Evolutionary conservation across 1,140 invertebrate species (phyloP).

Genomic region (Heliconius melpomene): DNA sequence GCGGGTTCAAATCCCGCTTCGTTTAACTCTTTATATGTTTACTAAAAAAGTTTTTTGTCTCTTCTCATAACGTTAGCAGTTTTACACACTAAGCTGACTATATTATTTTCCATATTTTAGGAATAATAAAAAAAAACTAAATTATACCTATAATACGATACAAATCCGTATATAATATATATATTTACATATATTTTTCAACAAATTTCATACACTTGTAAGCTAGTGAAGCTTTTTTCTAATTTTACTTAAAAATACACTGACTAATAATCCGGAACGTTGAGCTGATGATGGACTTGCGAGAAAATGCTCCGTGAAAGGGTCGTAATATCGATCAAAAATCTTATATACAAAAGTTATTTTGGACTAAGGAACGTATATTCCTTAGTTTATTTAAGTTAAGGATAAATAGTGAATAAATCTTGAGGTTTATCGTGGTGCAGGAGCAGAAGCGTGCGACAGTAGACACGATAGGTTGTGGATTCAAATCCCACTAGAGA

Average conservation of each 20-base stretch:
- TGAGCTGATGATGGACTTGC: background rate
- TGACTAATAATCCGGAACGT: slow-evolving; percentile 7
- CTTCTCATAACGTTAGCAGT: background rate
- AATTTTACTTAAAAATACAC: background rate
- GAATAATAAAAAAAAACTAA: too few species aligned
- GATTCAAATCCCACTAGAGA: too few species aligned
- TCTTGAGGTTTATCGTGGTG: too few species aligned
- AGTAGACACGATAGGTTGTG: too few species aligned
- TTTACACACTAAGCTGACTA: too few species aligned
- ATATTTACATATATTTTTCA: background rate
- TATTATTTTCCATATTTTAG: too few species aligned
- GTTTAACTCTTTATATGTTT: background rate
- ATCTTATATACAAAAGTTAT: background rate
- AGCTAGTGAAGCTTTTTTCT: background rate
- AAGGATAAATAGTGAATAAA: too few species aligned
- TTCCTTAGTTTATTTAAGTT: too few species aligned
- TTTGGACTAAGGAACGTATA: too few species aligned
- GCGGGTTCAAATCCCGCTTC: background rate
- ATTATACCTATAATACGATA: too few species aligned
- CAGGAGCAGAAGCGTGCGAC: too few species aligned
- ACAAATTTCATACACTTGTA: background rate
- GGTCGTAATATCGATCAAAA: background rate
- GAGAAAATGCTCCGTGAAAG: background rate
- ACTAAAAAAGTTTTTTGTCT: background rate
- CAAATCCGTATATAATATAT: too few species aligned